Evolutionary conservation across 2,797 vertebrate genomes (phyloP).

Genomic region (Vespertilio murinus): DNA sequence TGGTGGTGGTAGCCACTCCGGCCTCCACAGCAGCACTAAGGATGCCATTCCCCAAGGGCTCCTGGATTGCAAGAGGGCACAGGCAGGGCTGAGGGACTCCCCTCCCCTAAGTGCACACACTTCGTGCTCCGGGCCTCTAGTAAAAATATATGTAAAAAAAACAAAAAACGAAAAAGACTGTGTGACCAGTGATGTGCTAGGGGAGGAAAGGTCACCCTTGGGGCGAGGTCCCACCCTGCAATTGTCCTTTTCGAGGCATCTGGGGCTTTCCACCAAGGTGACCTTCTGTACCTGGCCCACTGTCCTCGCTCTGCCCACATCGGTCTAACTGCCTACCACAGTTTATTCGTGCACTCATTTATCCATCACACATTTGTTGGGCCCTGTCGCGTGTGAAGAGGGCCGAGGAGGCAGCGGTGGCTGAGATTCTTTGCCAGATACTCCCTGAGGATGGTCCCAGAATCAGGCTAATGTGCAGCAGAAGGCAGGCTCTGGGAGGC

Average conservation of each 20-base stretch:
- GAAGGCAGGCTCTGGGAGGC: background rate
- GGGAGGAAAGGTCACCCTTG: background rate
- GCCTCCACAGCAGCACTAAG: no score
- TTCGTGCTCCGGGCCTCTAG: no score
- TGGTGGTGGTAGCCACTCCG: no score
- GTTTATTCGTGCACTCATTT: background rate
- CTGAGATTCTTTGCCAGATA: background rate
- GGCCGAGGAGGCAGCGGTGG: background rate
- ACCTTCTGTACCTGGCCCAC: background rate
- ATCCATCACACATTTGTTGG: background rate
- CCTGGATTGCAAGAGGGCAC: no score
- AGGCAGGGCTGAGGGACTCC: no score
- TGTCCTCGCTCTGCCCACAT: background rate
- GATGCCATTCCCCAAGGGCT: no score
- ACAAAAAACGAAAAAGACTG: background rate
- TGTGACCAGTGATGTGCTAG: background rate
- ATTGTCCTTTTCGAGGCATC: background rate
- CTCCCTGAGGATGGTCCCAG: background rate
- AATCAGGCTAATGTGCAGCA: background rate
- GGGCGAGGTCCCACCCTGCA: background rate
- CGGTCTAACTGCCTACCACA: background rate
- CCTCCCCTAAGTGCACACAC: no score
- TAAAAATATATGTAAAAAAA: no score
- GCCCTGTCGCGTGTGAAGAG: background rate
- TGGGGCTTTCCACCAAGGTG: background rate